Percentiles rank a stretch among this genome's conserved stretches.
These are phyloP conservation scores for Triplophysa siluroides DNA, from an alignment of 2,113 vertebrate species.

Conservation along the genomic window DNA sequence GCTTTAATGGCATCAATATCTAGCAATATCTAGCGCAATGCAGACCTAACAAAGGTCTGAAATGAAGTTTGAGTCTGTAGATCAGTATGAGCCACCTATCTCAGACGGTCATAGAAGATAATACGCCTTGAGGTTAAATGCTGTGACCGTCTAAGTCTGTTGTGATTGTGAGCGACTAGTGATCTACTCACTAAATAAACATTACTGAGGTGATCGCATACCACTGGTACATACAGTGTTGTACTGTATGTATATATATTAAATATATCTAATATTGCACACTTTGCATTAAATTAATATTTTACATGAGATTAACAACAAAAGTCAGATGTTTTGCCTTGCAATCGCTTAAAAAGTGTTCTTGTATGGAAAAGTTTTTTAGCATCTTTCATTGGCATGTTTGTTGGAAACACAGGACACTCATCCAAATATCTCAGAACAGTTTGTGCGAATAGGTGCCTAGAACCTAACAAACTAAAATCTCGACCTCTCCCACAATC, in stretches of 20 bases:
- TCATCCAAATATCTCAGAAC: neutral
- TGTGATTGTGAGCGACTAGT: neutral
- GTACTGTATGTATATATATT: too few relatives aligned
- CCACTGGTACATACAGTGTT: too few relatives aligned
- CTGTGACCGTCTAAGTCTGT: neutral
- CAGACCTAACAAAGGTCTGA: neutral
- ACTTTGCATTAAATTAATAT: neutral
- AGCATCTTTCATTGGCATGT: neutral
- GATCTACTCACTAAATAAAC: neutral
- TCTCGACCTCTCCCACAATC: conserved; percentile 22
- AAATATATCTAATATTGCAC: too few relatives aligned
- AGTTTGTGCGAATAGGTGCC: neutral
- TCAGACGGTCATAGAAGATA: neutral
- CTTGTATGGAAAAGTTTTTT: too few relatives aligned
- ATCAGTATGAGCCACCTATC: neutral
- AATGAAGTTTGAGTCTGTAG: neutral
- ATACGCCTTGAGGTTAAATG: too few relatives aligned
- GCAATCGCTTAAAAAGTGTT: too few relatives aligned
- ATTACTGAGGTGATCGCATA: neutral
- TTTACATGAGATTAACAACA: neutral
- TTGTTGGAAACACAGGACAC: neutral
- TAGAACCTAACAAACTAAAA: neutral
- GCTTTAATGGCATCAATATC: neutral
- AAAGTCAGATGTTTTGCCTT: neutral
- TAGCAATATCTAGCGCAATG: neutral